Base-by-base conservation (phyloP, 30 jellyfish, hydroid and myxozoan genomes). In the Hydractinia symbiolongicarpus region DNA sequence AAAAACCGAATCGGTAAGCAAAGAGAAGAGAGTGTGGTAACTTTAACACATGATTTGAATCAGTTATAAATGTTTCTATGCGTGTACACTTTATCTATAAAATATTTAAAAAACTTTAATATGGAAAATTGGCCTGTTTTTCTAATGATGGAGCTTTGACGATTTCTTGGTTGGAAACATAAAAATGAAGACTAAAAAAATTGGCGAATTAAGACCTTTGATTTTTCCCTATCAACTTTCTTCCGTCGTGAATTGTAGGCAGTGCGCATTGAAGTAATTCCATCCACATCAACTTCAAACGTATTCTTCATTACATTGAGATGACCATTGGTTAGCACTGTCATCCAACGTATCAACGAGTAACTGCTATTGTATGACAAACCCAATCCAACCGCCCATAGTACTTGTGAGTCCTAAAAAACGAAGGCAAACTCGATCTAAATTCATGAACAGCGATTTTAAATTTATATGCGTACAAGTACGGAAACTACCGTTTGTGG, bases 351-450 rank as follows among this genome's bases (percentile, higher is more conserved):
- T 21, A 78, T 44, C 73, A 91, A 67, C 21, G 91, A 74, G 54
- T 67, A 66, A 16, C 92, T 52, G 19, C 70, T 52, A 11, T 93
- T 67, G 83, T 91, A 91, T 4, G 85, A 76, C 13, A 91, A 71
- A 61, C 79, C 78, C 40, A 91, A 81, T 16, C 89, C 95, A 74
- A 91, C 88, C 4, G 98, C 95, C 98, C 98, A 91, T 4, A 91
- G 64, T 53, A 77, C 80, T 79, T 91, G 98, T 14, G 69, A 50
- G 61, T 79, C 51, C 92, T 89, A 77, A 5, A 68, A 7, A 76
- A 30, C 16, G 19, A 64, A 64, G 69, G 69, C 15, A 16, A 16
- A 3, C 69, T 11, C 15, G 19, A 58, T 0, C 69, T 58, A 58
- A 13, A 16, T 58, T 16, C 17, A 58, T 58, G 17, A 58, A 21